These are phyloP conservation scores for Amphiduros pacificus DNA, from an alignment of 2,888 invertebrate species.

Conservation along the genomic window DNA sequence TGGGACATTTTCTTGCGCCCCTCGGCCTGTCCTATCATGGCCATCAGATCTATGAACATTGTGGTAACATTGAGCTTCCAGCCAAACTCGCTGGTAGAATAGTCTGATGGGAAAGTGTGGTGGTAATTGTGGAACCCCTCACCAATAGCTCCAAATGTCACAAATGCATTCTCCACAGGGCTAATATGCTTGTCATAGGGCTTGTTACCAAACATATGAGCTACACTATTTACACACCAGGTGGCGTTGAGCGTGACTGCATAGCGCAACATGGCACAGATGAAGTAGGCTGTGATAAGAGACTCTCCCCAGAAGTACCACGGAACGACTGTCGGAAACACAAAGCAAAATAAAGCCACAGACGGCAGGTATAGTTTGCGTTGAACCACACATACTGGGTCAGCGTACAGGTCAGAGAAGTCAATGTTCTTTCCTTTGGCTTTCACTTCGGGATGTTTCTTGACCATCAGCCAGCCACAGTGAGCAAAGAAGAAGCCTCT, in stretches of 20 bases:
- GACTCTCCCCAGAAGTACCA: conserved; percentile 83
- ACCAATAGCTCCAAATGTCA: conserved; percentile 69
- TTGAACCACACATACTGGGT: conserved; percentile 80
- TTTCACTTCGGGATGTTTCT: conserved; percentile 88
- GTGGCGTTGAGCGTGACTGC: conserved; percentile 85
- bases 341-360: conserved; percentile 78
- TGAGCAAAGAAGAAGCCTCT: conserved; percentile 93
- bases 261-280: conserved; percentile 79
- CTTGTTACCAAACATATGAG: conserved; percentile 87
- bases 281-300: conserved; percentile 77
- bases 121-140: conserved; percentile 92
- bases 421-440: conserved; percentile 72
- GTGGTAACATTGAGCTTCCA: conserved; percentile 72
- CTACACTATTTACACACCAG: conserved; percentile 92
- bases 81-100: conserved; percentile 86
- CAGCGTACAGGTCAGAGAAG: conserved; percentile 77
- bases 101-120: conserved; percentile 91
- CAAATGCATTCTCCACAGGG: conserved; percentile 76
- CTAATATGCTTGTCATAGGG: conserved; percentile 84
- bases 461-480: conserved; percentile 85
- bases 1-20: conserved; percentile 76
- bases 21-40: conserved; percentile 83
- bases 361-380: conserved; percentile 79
- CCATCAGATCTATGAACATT: conserved; percentile 77
- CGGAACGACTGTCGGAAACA: conserved; percentile 80